Base-by-base conservation (phyloP, 2,113 vertebrate genomes). In the Muntiacus muntjak region DNA sequence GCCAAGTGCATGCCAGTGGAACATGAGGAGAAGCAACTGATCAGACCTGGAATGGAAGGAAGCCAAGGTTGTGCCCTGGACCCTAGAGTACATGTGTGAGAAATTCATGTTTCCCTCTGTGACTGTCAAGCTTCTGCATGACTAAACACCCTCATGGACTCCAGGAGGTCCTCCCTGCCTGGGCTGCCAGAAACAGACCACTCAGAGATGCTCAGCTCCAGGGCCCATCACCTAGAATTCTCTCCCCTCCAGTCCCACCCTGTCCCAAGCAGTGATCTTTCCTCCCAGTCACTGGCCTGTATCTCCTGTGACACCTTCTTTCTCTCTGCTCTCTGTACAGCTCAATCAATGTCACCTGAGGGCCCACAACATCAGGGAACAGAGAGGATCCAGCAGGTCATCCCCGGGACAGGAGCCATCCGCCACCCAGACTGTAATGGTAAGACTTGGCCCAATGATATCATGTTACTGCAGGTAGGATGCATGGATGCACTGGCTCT, bases 301-400 rank as follows among this genome's bases (percentile, higher is more conserved):
- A 40, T 40, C 40, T 40, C 40, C 40, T 40, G 40, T 40, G 40
- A 40, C 40, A 40, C 40, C 40, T 16, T 85, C 54, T 57, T 33
- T 28, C 26, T 11, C 25, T 95, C 30, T 87, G 5, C 25, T 62
- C 2, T 90, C 26, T 54, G 3, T 58, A 15, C 52, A 98, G 96
- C 0, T 14, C 5, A 16, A 87, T 95, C 14, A 93, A 0, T 1
- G 86, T 98, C 55, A 97, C 50, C 12, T 98, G 76, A 95, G 98
- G 7, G 97, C 92, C 36, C 54, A 54, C 1, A 52, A 94, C 21
- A 12, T 67, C 26, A 5, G 0, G 0, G 1, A 25, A 43, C 0
- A 8, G 54, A 92, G 82, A 14, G 5, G 13, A 97, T 82, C 7
- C 64, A 86, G 90, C 96, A 98, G 45, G 1, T 10, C 30, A 71